These are phyloP conservation scores for Marisa cornuarietis DNA, from an alignment of 1,140 invertebrate species.

Conservation along the genomic window DNA sequence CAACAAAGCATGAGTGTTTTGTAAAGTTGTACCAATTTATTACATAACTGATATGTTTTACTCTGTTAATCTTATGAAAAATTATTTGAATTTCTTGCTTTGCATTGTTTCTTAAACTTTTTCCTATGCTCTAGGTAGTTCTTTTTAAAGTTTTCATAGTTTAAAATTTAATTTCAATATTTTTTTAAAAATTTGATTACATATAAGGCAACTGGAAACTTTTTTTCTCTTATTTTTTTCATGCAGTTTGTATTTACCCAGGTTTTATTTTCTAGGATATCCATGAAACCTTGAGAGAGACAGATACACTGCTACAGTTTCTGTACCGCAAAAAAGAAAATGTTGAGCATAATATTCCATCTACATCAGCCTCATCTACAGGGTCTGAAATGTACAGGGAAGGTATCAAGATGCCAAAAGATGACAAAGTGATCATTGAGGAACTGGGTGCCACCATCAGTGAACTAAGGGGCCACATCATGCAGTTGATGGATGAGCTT, in stretches of 20 bases:
- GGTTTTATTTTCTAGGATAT: slow-evolving; percentile 23
- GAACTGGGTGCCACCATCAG: slow-evolving; percentile 40
- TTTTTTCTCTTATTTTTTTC: background rate
- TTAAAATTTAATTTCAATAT: too few relatives aligned
- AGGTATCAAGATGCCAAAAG: slow-evolving; percentile 24
- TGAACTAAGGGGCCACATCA: slow-evolving; percentile 38
- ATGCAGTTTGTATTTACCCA: background rate
- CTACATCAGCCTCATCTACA: slow-evolving; percentile 19
- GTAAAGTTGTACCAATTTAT: too few relatives aligned
- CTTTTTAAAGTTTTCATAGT: too few relatives aligned
- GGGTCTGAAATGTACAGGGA: slow-evolving; percentile 1
- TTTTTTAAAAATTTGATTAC: background rate
- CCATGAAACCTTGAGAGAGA: slow-evolving; percentile 40
- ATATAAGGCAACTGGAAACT: background rate
- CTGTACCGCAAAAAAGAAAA: slow-evolving; percentile 27
- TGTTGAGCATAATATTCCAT: slow-evolving; percentile 5
- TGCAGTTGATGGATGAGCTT: slow-evolving; percentile 37
- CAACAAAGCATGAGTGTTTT: too few relatives aligned
- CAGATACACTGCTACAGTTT: slow-evolving; percentile 41
- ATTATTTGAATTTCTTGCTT: too few relatives aligned
- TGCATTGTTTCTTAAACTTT: too few relatives aligned
- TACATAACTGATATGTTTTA: too few relatives aligned
- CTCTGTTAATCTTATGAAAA: too few relatives aligned
- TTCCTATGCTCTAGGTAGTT: too few relatives aligned
- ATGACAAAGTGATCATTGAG: slow-evolving; percentile 39